A percentile compares a stretch with the other conserved stretches of the same genome.
These are phyloP conservation scores for Bruchidius siliquastri DNA, from an alignment of 2,888 invertebrate genomes.

Conservation along the genomic window DNA sequence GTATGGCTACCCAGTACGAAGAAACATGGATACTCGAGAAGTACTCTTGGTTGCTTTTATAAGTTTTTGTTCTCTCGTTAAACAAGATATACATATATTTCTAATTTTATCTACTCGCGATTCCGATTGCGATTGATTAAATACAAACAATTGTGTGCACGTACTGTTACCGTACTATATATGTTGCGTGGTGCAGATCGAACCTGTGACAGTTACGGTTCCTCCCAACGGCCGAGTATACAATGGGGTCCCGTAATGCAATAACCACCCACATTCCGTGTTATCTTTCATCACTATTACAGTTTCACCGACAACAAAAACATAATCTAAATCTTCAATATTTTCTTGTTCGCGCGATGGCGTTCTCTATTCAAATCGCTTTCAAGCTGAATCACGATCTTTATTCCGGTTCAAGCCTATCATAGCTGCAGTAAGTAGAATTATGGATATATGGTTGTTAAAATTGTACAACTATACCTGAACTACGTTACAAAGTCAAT, in stretches of 20 bases:
- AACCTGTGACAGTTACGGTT: constrained; percentile 1
- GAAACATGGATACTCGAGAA: too few relatives aligned
- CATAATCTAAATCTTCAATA: constrained; percentile 5
- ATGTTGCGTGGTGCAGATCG: neutral
- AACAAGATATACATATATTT: too few relatives aligned
- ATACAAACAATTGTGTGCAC: neutral
- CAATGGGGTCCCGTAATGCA: constrained; percentile 10
- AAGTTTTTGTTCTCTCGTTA: too few relatives aligned
- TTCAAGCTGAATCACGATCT: neutral
- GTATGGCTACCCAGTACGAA: too few relatives aligned
- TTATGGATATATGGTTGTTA: too few relatives aligned
- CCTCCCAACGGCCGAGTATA: constrained; percentile 1
- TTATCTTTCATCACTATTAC: constrained; percentile 19
- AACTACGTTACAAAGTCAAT: too few relatives aligned
- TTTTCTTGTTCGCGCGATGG: neutral
- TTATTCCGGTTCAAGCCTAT: neutral
- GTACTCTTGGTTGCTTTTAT: too few relatives aligned
- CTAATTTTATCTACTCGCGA: too few relatives aligned
- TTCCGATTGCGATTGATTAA: neutral
- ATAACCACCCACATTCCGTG: constrained; percentile 15
- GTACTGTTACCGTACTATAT: neutral
- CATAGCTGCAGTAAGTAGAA: neutral
- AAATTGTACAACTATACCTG: too few relatives aligned
- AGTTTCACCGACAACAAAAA: constrained; percentile 11
- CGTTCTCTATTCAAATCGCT: neutral